phyloP scores from a whole-genome alignment of 2,113 vertebrate species.

The Psittacara wagleri region DNA sequence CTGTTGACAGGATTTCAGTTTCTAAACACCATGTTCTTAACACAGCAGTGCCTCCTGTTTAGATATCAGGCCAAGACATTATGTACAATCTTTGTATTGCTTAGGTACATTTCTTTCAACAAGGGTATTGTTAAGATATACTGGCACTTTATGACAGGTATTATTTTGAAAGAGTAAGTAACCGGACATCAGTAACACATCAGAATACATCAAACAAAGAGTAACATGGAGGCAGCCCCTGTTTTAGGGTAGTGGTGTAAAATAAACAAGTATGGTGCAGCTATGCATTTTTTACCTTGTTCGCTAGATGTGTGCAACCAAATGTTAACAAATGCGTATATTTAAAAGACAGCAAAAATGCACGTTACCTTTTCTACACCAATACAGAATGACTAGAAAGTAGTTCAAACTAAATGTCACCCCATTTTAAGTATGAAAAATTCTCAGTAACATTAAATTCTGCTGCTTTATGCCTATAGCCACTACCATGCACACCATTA shows the following conservation, averaged over 20 bases:
- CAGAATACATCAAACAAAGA: not conserved
- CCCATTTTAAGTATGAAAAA: not conserved
- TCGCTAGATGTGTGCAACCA: not conserved
- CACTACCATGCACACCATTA: not conserved
- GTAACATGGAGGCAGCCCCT: not conserved
- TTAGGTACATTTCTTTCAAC: not conserved
- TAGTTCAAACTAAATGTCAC: not conserved
- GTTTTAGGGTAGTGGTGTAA: not conserved
- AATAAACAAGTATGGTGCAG: not conserved
- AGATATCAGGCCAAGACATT: not conserved
- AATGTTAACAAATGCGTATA: not conserved
- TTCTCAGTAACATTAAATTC: not conserved
- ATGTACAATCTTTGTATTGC: not conserved
- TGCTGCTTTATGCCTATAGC: not conserved
- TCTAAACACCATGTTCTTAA: constrained; percentile 2
- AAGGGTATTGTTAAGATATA: not conserved
- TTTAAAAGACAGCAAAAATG: not conserved
- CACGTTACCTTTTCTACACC: not conserved
- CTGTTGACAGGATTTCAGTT: not conserved
- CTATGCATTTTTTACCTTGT: not conserved
- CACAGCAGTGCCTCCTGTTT: not conserved
- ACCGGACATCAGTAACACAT: not conserved
- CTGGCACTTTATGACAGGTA: not conserved
- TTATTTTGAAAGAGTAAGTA: not conserved
- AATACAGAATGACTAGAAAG: not conserved